A percentile compares a stretch with the other conserved stretches of the same genome.
phyloP scores from a whole-genome alignment of 2,888 invertebrate genomes.

The Dolomedes plantarius region DNA sequence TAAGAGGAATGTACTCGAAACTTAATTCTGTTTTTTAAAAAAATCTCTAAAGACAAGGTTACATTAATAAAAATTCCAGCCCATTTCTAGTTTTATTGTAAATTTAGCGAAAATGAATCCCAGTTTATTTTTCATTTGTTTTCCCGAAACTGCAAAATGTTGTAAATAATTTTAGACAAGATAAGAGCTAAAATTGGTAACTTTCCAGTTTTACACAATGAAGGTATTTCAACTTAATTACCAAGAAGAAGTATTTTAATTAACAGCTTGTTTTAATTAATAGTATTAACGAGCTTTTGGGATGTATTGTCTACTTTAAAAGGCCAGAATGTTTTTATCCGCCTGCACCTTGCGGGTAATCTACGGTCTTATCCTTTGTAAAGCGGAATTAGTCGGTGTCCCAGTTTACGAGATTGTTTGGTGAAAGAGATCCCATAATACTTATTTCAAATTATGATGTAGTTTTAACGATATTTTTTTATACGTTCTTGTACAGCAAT shows the following conservation, averaged over 20 bases:
- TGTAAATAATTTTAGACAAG: not conserved
- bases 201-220: slow-evolving; percentile 5
- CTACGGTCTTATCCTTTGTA: not conserved
- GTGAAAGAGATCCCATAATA: no score
- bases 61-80: no score
- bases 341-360: not conserved
- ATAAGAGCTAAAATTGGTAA: not conserved
- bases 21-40: no score
- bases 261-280: slow-evolving; percentile 1
- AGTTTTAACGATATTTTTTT: no score
- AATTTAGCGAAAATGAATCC: no score
- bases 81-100: no score
- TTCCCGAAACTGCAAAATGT: not conserved
- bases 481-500: no score
- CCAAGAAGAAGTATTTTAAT: not conserved
- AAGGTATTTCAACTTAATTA: slow-evolving; percentile 1
- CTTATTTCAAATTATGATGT: no score
- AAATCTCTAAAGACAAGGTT: no score
- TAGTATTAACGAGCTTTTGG: not conserved
- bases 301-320: not conserved
- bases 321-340: not conserved
- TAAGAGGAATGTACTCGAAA: no score
- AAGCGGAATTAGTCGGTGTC: not conserved
- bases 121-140: not conserved
- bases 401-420: not conserved